Conservation (phyloP, 2,888 invertebrate species). For the Drosophila sordidula region DNA sequence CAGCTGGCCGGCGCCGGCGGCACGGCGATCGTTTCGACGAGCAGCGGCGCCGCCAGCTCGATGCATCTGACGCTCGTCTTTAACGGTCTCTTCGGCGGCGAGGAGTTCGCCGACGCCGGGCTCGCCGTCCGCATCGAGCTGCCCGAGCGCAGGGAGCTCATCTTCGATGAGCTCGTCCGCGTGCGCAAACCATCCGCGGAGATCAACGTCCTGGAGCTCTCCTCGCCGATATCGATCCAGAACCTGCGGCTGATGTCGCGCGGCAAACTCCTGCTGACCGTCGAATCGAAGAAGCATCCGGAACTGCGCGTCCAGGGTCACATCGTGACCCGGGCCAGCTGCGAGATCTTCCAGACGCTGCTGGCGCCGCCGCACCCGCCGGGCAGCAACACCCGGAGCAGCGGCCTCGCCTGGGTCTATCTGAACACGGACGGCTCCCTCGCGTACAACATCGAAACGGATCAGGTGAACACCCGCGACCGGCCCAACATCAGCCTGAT, state of each 20-base stretch:
- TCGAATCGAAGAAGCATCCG: conserved; percentile 89
- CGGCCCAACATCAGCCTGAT: conserved; percentile 90
- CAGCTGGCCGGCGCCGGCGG: conserved; percentile 90
- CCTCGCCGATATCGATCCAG: conserved; percentile 91
- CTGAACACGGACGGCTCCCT: conserved; percentile 92
- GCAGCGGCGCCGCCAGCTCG: conserved; percentile 91
- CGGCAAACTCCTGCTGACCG: conserved; percentile 90
- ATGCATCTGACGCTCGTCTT: conserved; percentile 92
- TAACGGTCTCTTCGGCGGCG: conserved; percentile 91
- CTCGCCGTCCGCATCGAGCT: conserved; percentile 89
- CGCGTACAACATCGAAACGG: conserved; percentile 91
- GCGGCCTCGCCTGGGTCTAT: conserved; percentile 92
- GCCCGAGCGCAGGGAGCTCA: conserved; percentile 90
- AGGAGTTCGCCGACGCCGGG: conserved; percentile 88
- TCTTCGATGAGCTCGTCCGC: conserved; percentile 89
- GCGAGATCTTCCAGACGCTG: conserved; percentile 92
- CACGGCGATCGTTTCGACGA: conserved; percentile 93
- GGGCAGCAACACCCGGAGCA: conserved; percentile 85
- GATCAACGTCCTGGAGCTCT: conserved; percentile 91
- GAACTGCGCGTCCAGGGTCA: conserved; percentile 89
- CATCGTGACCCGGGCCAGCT: conserved; percentile 90
- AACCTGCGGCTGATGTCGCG: conserved; percentile 91
- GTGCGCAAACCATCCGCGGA: conserved; percentile 91
- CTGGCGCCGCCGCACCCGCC: conserved; percentile 87
- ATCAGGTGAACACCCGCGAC: conserved; percentile 87